phyloP scores from a whole-genome alignment of 1,140 invertebrate species.

The Lutraria rhynchaena region DNA sequence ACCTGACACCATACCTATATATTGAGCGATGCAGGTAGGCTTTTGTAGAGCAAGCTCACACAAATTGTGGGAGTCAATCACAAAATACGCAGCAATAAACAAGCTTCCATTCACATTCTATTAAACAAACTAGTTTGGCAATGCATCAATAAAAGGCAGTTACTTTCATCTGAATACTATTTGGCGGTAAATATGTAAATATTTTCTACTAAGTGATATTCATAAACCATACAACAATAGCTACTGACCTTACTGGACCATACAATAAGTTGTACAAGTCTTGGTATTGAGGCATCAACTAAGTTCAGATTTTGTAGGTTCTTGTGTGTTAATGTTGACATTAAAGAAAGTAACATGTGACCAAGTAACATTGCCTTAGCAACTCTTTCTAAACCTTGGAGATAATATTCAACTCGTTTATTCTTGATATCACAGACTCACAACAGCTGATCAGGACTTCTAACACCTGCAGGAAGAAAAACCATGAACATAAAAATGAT shows the following conservation, averaged over 20 bases:
- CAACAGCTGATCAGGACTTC: constrained; percentile 78
- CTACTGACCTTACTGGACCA: constrained; percentile 77
- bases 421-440: constrained; percentile 69
- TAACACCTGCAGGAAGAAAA: constrained; percentile 75
- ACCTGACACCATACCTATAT: no score
- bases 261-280: constrained; percentile 77
- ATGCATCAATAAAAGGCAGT: no score
- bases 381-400: constrained; percentile 78
- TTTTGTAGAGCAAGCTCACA: background rate
- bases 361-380: constrained; percentile 80
- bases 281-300: constrained; percentile 78
- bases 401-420: constrained; percentile 72
- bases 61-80: background rate
- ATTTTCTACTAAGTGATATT: no score
- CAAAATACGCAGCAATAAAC: no score
- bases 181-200: no score
- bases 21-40: no score
- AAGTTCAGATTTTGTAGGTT: constrained; percentile 75
- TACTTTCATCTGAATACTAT: no score
- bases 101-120: no score
- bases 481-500: no score
- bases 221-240: no score
- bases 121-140: no score
- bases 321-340: constrained; percentile 78
- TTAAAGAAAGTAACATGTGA: constrained; percentile 78